A percentile compares a stretch with the other conserved stretches of the same genome.
phyloP scores from a whole-genome alignment of 2,888 invertebrate genomes.

The Exocentrus adspersus region DNA sequence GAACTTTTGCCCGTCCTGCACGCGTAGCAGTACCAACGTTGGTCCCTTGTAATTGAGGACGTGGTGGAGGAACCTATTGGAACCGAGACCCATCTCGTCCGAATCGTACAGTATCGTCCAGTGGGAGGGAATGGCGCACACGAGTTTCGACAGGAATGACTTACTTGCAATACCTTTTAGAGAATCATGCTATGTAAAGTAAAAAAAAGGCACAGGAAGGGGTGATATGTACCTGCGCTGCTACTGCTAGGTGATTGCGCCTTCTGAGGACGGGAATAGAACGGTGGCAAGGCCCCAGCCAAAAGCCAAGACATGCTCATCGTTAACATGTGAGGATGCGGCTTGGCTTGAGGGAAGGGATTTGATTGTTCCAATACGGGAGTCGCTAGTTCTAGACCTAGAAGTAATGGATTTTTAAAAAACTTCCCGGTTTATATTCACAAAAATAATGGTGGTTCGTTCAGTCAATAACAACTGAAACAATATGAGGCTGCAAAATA shows the following conservation, averaged over 20 bases:
- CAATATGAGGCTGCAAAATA: too few relatives aligned
- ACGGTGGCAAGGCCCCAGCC: conserved; percentile 60
- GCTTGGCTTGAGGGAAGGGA: conserved; percentile 59
- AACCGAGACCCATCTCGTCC: conserved; percentile 85
- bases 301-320: conserved; percentile 63
- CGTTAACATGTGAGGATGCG: conserved; percentile 59
- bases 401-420: background rate
- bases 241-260: conserved; percentile 61
- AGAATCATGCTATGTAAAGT: background rate
- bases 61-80: conserved; percentile 87
- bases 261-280: conserved; percentile 60
- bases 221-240: conserved; percentile 56
- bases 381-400: conserved; percentile 75
- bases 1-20: conserved; percentile 71
- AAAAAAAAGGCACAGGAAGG: background rate
- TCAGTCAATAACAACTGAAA: too few relatives aligned
- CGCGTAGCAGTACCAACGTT: conserved; percentile 71
- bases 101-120: conserved; percentile 89
- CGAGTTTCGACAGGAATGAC: conserved; percentile 71
- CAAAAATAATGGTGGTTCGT: too few relatives aligned
- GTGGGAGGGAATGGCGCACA: conserved; percentile 78
- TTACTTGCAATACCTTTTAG: conserved; percentile 53
- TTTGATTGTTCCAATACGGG: conserved; percentile 74
- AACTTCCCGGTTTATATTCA: too few relatives aligned
- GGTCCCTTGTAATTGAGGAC: conserved; percentile 82